Base-by-base conservation (phyloP, 2,113 vertebrate genomes). In the Pelecanoides urinatrix region DNA sequence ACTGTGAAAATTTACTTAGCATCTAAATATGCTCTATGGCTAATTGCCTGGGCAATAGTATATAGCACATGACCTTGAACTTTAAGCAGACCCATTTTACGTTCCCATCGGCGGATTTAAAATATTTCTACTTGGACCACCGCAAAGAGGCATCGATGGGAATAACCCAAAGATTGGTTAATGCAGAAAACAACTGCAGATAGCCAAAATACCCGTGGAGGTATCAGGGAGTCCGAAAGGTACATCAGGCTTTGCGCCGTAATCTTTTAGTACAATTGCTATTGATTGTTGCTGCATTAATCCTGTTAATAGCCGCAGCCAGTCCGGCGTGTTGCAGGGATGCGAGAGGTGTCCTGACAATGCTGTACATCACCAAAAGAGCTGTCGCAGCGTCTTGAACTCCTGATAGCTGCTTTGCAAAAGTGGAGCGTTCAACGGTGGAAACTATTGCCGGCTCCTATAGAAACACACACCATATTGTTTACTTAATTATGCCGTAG, bases 401-500 rank as follows among this genome's bases (percentile, higher is more conserved):
- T 95, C 87, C 79, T 19, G 65, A 32, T 25, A 44, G 49, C 79
- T 58, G 90, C 93, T 44, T 53, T 58, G 59, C 76, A 45, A 80
- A 96, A 97, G 85, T 90, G 50, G 66, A 92, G 78, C 36, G 22
- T 45, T 63, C 8, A 5, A 22, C 20, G 12, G 78, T 70, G 61
- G 83, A 78, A 94, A 85, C 83, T 78, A 27, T 89, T 74, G 88
- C 92, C 67, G 68, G 85, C 96, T 75, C 83, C 5, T 85, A 42
- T 14, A 49, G 92, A 53, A 97, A 76, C 89, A 25, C 92, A 36
- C 70, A 56, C 92, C 86, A 10, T 95, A 92, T 94, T 95, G 97
- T 97, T 96, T 85, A 63, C 92, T 95, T 97, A 95, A 91, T 91
- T 78, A 76, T 65, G 77, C 94, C 19, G 23, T 81, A 38, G 16